Conservation (phyloP, 2,888 invertebrate genomes). For the Odiellus spinosus region DNA sequence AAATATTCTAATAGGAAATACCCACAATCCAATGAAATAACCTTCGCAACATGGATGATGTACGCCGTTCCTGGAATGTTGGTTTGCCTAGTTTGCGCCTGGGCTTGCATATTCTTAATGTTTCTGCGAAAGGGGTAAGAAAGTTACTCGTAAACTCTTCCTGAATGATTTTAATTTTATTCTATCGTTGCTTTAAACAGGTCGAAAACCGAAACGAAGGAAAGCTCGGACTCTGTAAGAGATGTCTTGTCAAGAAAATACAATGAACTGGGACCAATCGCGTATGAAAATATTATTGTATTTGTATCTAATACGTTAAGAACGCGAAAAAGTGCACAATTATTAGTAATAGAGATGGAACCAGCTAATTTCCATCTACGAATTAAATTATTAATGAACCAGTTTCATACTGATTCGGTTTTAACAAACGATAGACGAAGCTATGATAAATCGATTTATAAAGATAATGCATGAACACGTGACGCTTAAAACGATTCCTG, state of each 20-base stretch:
- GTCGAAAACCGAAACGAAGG: not conserved
- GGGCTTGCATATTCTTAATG: constrained; percentile 39
- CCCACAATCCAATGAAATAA: constrained; percentile 38
- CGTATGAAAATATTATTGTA: constrained; percentile 12
- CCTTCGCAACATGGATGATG: constrained; percentile 72
- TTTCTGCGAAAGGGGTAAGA: too few relatives aligned
- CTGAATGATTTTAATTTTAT: too few relatives aligned
- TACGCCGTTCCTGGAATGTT: constrained; percentile 71
- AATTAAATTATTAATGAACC: too few relatives aligned
- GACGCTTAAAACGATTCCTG: too few relatives aligned
- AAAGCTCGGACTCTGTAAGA: constrained; percentile 2
- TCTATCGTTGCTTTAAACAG: too few relatives aligned
- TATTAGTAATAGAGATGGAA: not conserved
- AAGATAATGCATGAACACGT: too few relatives aligned
- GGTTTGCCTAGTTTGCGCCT: constrained; percentile 54
- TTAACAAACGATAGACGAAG: too few relatives aligned
- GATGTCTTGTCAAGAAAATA: constrained; percentile 43
- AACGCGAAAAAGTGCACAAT: not conserved
- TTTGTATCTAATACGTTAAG: too few relatives aligned
- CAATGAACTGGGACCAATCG: constrained; percentile 55
- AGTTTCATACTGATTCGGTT: too few relatives aligned
- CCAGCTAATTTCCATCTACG: too few relatives aligned
- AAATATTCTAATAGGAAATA: constrained; percentile 3
- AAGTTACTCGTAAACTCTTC: too few relatives aligned
- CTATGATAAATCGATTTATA: too few relatives aligned